Evolutionary conservation across 2,888 invertebrate species (phyloP), one percentile per base, ranked within the genome.

Genomic region (Boloria selene): DNA sequence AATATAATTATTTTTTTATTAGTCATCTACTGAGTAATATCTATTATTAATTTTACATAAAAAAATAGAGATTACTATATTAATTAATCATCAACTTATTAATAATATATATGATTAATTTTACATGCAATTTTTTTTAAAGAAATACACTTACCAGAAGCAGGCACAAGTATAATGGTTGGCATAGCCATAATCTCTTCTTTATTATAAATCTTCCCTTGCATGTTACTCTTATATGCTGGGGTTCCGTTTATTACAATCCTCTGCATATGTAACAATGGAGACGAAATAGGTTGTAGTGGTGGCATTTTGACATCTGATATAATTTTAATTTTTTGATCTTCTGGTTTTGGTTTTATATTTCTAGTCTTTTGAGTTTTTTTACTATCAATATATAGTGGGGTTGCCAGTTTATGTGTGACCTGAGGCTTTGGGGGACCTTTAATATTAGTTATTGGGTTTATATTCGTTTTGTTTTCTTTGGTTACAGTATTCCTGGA

Each of bases 121-220:
- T 22, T 22, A 22, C 22, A 22, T n/a, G n/a, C n/a, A 22, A 3
- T 22, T 22, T n/a, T 31, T 17, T 56, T n/a, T 14, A 59, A 47
- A 38, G 16, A 31, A 38, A 16, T 18, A 59, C 55, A 61, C 50
- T 82, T 84, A 90, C 91, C 87, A 84, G 87, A 74, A 54, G 81
- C 73, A 65, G 90, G 87, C 13, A 88, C 86, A 42, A 91, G 77
- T 71, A 92, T 88, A 18, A 92, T 82, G n/a, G 91, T 92, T 6
- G 92, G 92, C 92, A 92, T 93, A n/a, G 92, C 88, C 91, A 93
- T 90, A 70, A 93, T 92, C 79, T 93, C 90, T 75, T 89, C 90
- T 74, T 85, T 83, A 16, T 90, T 88, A 68, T 75, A 74, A 31
- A 62, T 77, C 56, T 69, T 72, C 22, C 67, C 67, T 17, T 65